Conservation (phyloP, 2,888 invertebrate species). For the Melanchra persicariae region DNA sequence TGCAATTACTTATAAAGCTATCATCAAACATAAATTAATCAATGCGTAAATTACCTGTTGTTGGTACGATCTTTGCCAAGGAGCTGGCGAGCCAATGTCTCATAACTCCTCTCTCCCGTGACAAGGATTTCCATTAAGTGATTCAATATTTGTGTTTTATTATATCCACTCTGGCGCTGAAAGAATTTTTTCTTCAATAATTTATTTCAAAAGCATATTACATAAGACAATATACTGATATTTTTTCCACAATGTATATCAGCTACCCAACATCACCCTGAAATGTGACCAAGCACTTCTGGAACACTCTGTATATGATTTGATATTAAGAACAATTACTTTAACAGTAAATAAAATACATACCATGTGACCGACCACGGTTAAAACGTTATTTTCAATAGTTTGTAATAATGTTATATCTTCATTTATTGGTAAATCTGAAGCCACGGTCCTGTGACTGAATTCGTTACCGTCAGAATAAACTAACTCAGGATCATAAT, state of each 20-base stretch:
- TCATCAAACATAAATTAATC: slow-evolving; percentile 55
- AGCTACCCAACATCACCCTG: no score
- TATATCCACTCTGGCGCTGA: slow-evolving; percentile 81
- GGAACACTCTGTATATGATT: no score
- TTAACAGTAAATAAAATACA: slow-evolving; percentile 49
- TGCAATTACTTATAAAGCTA: slow-evolving; percentile 52
- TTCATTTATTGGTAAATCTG: slow-evolving; percentile 80
- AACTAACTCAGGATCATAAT: slow-evolving; percentile 91
- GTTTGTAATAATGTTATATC: slow-evolving; percentile 76
- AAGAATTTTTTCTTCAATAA: slow-evolving; percentile 70
- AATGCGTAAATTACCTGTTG: slow-evolving; percentile 74
- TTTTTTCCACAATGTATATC: no score
- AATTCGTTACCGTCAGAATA: slow-evolving; percentile 92
- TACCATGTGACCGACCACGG: slow-evolving; percentile 82
- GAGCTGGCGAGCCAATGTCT: slow-evolving; percentile 76
- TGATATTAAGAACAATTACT: not conserved
- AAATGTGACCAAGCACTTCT: no score
- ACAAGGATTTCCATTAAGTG: slow-evolving; percentile 84
- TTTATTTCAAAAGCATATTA: slow-evolving; percentile 8
- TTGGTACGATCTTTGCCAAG: slow-evolving; percentile 73
- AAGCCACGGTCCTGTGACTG: slow-evolving; percentile 87
- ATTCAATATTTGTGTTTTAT: slow-evolving; percentile 84
- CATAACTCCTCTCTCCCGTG: slow-evolving; percentile 82
- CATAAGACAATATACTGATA: not conserved
- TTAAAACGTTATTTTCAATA: slow-evolving; percentile 80